Evolutionary conservation across 2,888 invertebrate species (phyloP).

Genomic region (Stenodera caucasica): DNA sequence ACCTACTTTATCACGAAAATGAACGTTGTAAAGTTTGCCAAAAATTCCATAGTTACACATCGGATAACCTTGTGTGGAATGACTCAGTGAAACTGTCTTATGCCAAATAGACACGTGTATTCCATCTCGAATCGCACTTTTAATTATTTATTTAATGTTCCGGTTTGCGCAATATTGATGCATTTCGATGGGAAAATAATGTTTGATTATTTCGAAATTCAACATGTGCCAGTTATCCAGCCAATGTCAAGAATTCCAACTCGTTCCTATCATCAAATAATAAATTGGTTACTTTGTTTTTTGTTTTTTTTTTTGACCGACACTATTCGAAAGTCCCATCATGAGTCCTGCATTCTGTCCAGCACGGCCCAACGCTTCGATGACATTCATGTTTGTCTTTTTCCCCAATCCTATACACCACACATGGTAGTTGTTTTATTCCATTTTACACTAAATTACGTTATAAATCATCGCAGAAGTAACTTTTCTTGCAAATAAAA

Average conservation of each 20-base stretch:
- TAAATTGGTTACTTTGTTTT: too few relatives aligned
- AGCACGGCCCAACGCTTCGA: too few relatives aligned
- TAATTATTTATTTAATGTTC: conserved; percentile 20
- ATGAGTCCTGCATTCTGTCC: too few relatives aligned
- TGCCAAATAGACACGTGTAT: conserved; percentile 22
- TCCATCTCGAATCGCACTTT: conserved; percentile 10
- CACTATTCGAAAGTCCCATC: neutral
- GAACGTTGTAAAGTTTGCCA: conserved; percentile 14
- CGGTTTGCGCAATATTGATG: conserved; percentile 17
- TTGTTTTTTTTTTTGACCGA: neutral
- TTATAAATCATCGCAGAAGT: conserved; percentile 38
- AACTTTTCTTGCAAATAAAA: conserved; percentile 35
- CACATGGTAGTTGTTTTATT: conserved; percentile 20
- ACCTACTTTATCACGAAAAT: neutral
- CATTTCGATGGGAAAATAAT: conserved; percentile 1
- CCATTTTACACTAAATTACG: conserved; percentile 34
- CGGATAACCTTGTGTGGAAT: conserved; percentile 11
- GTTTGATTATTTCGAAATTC: conserved; percentile 14
- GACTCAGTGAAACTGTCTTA: conserved; percentile 7
- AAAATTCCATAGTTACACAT: conserved; percentile 21
- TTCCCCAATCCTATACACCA: neutral
- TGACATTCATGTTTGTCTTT: neutral
- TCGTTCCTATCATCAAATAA: too few relatives aligned
- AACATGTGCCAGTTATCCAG: conserved; percentile 14
- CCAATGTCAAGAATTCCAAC: conserved; percentile 5